phyloP scores from a whole-genome alignment of 2,888 invertebrate genomes.

The Sussaba pulchella region DNA sequence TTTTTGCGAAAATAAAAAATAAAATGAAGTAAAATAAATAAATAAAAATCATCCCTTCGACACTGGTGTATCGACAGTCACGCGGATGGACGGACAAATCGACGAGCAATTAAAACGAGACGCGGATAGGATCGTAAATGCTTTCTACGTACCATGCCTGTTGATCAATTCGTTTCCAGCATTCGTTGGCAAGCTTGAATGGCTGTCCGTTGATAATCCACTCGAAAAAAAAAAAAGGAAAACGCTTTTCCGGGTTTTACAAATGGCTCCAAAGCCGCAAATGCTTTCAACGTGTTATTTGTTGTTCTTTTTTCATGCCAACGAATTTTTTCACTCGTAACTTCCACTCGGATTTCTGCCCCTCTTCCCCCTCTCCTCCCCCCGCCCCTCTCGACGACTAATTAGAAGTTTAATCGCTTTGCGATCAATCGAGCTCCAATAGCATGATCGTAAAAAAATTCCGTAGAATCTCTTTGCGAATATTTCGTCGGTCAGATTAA shows the following conservation, averaged over 20 bases:
- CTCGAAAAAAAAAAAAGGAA: background rate
- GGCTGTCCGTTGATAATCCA: conserved; percentile 7
- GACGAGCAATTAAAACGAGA: conserved; percentile 49
- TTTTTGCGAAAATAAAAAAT: too few species aligned
- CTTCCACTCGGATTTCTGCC: background rate
- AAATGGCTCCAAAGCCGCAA: background rate
- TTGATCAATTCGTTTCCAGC: conserved; percentile 17
- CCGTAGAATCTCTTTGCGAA: background rate
- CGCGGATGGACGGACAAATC: conserved; percentile 13
- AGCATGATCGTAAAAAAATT: background rate
- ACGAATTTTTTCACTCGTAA: background rate
- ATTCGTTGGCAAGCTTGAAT: conserved; percentile 9
- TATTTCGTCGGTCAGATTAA: conserved; percentile 8
- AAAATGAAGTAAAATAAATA: too few species aligned
- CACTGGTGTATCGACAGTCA: conserved; percentile 29
- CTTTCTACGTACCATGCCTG: conserved; percentile 7
- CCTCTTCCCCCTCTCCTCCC: background rate
- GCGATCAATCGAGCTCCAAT: background rate
- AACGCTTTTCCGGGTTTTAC: conserved; percentile 1
- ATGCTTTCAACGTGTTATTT: background rate
- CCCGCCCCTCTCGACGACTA: too few species aligned
- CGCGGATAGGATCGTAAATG: conserved; percentile 1
- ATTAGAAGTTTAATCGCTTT: background rate
- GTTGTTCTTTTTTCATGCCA: background rate
- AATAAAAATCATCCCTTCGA: conserved; percentile 13